Base-by-base conservation (phyloP, 2,888 invertebrate genomes). In the Sphaeridia pumilis region DNA sequence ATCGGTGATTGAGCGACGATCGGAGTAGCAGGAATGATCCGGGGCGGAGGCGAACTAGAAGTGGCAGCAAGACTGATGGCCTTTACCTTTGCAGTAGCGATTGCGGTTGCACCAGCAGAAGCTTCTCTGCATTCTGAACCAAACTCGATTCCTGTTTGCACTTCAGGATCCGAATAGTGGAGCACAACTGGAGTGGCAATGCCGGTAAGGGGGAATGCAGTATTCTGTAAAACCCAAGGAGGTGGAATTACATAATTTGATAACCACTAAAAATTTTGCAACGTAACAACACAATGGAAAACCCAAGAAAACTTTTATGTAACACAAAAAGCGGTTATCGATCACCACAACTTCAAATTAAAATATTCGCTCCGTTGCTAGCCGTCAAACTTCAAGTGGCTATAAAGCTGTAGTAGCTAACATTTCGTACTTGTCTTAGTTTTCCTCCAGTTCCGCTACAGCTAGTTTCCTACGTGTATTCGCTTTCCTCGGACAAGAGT, bases 121-220 rank as follows among this genome's bases (percentile, higher is more conserved):
- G n/a, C n/a, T 54, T 64, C 64, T 28, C 55, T 52, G 42, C 62
- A 62, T 47, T 64, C 64, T 17, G 64, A 55, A 25, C 62, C 64
- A 44, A 58, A 53, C 17, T 53, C 56, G 35, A 56, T 56, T 3
- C 56, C 56, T n/a, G 59, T 62, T 49, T 64, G 62, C 35, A 62
- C 55, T 52, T 64, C 64, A 4, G 64, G 64, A 38, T 64, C 64
- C 14, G 61, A 62, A 52, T 64, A 64, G 31, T 62, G 60, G 17
- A 64, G 55, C 48, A 62, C 59, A 24, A 62, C 52, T 26, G 64
- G 62, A 24, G 62, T 41, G 10, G 58, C 46, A 27, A 61, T 49
- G 20, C 58, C 58, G 36, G 64, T 50, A 14, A 64, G 53, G 17
- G 64, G 64, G 49, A 64, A 64, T 26, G 64, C 64, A 14, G 64